Base-by-base conservation (phyloP, 35 echinoderm and acorn worm species). In the Acanthaster planci region DNA sequence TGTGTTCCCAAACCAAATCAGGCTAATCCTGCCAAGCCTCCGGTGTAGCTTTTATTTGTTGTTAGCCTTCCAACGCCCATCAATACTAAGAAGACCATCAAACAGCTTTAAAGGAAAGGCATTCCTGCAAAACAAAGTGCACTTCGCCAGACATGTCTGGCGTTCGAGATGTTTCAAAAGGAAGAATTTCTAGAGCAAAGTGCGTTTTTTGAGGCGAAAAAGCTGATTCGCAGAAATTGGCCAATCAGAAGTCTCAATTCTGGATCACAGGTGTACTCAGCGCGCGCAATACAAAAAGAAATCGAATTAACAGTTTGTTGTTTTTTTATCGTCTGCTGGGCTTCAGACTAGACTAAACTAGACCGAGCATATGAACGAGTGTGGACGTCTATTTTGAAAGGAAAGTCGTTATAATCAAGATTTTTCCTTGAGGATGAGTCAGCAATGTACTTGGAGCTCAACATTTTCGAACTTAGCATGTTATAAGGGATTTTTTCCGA, bases 401-500 rank as follows among this genome's bases (percentile, higher is more conserved):
- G 4, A 47, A 12, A 47, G 4, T 47, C 12, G 42, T 47, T 12
- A 47, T 47, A 47, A 47, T 47, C 42, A 47, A 47, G 42, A 35
- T 31, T 72, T 72, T 72, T 72, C 8, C 14, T 2, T 3, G 29
- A 34, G 34, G 34, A 72, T 72, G 64, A 72, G 64, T 72, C 34
- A 30, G 10, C 64, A 16, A 72, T 72, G 34, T 72, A 15, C 14
- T 21, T 72, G 64, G 64, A 72, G 64, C 34, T 23, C 64, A 29
- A 72, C 22, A 72, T 72, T n/a, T 30, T 72, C 64, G 2, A 34
- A 72, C 14, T 0, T 72, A 6, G 64, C 22, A 34, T 12, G 23
- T 72, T 72, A 72, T 26, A 72, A 34, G 6, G 64, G 64, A 72
- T 72, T 72, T 72, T 72, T 72, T 29, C 64, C 64, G 64, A 72